Base-by-base conservation (phyloP, 2,797 vertebrate species). In the Halcyon smyrnensis region DNA sequence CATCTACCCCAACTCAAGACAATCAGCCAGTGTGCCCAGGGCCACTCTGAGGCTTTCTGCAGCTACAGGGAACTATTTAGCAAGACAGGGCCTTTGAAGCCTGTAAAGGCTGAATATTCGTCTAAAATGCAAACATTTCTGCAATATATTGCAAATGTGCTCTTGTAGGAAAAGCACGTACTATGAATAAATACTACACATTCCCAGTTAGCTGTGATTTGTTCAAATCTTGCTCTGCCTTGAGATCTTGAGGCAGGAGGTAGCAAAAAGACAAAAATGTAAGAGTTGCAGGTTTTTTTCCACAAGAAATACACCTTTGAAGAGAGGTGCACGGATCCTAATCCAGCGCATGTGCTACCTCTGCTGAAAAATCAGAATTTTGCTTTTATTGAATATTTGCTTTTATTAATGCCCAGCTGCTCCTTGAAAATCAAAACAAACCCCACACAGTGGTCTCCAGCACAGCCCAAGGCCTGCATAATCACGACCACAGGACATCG, bases 181-280 rank as follows among this genome's bases (percentile, higher is more conserved):
- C 34, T 60, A 23, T 50, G 45, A 85, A 93, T 84, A 87, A 91
- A 87, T 76, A 83, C 76, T 87, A 24, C 32, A 57, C 65, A 53
- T 37, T 56, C 48, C 59, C 4, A 1, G 23, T 46, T 60, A 81
- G 14, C 24, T 79, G 24, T 24, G 59, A 71, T 70, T 91, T 41
- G n/a, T 80, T 67, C 24, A 78, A 75, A 57, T 53, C 65, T 57
- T 59, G 32, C 57, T 90, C 62, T 85, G 69, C 34, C 54, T 75
- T 54, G 87, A 85, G 68, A 81, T 28, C 34, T 78, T 77, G 59
- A 85, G 62, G 23, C 14, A 56, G 25, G 51, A 89, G 34, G 45
- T 12, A 85, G 57, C 30, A 91, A 60, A n/a, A 94, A 56, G 41
- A 48, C 27, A 81, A 65, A 50, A 89, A 77, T 7, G 7, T 4